Evolutionary conservation across 2,888 invertebrate genomes (phyloP).

Genomic region (Chrysolina haemoptera): DNA sequence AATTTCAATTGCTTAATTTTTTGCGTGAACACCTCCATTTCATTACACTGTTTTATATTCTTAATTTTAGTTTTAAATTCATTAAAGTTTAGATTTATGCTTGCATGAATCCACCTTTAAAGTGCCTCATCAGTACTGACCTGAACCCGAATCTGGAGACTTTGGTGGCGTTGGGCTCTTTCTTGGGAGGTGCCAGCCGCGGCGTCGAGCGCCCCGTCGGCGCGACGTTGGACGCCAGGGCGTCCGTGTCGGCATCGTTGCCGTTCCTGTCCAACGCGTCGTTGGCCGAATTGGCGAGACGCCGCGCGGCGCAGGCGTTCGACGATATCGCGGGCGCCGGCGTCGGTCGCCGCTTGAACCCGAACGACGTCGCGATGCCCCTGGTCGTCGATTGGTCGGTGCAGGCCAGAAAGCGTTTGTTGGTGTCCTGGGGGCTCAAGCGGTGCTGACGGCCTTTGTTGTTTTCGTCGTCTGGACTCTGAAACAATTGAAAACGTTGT

Average conservation of each 20-base stretch:
- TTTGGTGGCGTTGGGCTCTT: conserved; percentile 77
- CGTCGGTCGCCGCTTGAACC: conserved; percentile 79
- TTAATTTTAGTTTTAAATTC: no score
- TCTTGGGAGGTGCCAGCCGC: conserved; percentile 77
- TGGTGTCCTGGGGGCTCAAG: conserved; percentile 35
- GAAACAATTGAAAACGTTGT: conserved; percentile 34
- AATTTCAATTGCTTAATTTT: no score
- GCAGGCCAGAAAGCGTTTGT: conserved; percentile 19
- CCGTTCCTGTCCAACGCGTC: conserved; percentile 68
- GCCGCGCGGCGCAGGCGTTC: conserved; percentile 65
- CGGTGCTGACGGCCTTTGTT: conserved; percentile 43
- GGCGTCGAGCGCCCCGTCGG: conserved; percentile 79
- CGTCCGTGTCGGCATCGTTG: conserved; percentile 62
- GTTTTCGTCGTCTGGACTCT: conserved; percentile 57
- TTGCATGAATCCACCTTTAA: no score
- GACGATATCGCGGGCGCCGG: conserved; percentile 69
- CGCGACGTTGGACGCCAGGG: conserved; percentile 63
- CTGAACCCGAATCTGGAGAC: conserved; percentile 86
- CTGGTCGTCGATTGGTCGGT: conserved; percentile 67
- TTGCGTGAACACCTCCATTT: no score
- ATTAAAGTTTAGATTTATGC: no score
- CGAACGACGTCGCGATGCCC: conserved; percentile 88
- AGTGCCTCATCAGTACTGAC: conserved; percentile 64
- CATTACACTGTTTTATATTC: no score
- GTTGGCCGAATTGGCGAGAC: conserved; percentile 66